Base-by-base conservation (phyloP, 2,888 invertebrate species). In the Brachyptera risi region DNA sequence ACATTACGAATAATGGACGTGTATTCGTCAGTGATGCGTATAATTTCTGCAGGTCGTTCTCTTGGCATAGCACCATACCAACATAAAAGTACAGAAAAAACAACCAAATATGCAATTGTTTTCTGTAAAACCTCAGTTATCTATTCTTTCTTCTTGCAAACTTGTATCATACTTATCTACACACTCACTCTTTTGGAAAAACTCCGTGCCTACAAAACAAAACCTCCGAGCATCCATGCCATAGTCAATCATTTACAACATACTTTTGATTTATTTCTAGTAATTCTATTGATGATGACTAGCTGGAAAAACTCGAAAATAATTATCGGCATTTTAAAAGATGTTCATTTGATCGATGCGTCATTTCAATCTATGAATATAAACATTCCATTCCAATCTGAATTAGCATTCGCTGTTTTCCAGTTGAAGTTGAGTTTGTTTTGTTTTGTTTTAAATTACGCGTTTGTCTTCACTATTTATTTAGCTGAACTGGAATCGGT, bases 1-100 rank as follows among this genome's bases (percentile, higher is more conserved):
- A n/a, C n/a, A n/a, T n/a, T n/a, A 31, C 35, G 35, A 5, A 11
- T 31, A 3, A 40, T 40, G 24, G 47, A 47, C 47, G 4, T 47
- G 47, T 47, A 47, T 24, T 11, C 47, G 47, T 47, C 47, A 11
- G n/a, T 47, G 9, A n/a, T 3, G 23, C 47, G 23, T 24, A 21
- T 47, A 2, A n/a, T 19, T 4, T 4, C 4, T 1, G 47, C 21
- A 2, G 21, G 47, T n/a, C 24, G 13, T 3, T 9, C 7, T 7
- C n/a, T 47, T 24, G 47, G 47, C 47, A n/a, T 21, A 21, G 47
- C 47, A 1, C 47, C 47, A n/a, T 47, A 19, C 47, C 31, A 11
- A 5, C 31, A 7, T 11, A 5, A 31, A 31, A 11, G 31, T 11
- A 11, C 31, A 5, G 31, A 7, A 13, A 7, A 21, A 24, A 4